A percentile compares a stretch with the other conserved stretches of the same genome.
Evolutionary conservation across 2,888 invertebrate genomes (phyloP).

Genomic region (Poecilus cupreus): DNA sequence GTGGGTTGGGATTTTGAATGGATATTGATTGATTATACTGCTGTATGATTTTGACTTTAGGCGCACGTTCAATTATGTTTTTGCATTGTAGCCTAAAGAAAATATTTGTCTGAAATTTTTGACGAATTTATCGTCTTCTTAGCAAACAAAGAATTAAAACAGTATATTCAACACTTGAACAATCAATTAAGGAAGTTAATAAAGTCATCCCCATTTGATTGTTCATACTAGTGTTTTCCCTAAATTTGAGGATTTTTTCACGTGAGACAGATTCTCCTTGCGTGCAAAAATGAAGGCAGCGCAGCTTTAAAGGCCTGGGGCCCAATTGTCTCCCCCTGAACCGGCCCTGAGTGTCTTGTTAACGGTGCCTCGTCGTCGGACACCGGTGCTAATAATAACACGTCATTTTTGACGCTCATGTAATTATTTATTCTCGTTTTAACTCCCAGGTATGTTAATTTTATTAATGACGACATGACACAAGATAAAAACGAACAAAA

Average conservation of each 20-base stretch:
- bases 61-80: slow-evolving; percentile 33
- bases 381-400: slow-evolving; percentile 56
- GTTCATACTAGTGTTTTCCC: too few relatives aligned
- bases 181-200: too few relatives aligned
- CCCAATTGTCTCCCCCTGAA: not conserved
- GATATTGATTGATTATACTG: slow-evolving; percentile 35
- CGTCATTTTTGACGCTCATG: slow-evolving; percentile 57
- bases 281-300: slow-evolving; percentile 3
- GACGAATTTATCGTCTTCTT: not conserved
- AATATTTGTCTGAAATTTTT: not conserved
- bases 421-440: slow-evolving; percentile 58
- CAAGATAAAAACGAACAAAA: slow-evolving; percentile 24
- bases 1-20: not conserved
- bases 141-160: not conserved
- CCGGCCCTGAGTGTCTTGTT: slow-evolving; percentile 33
- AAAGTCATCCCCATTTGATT: too few relatives aligned
- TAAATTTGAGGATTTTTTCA: not conserved
- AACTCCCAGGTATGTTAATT: slow-evolving; percentile 56
- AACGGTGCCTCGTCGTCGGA: slow-evolving; percentile 32
- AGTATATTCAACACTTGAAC: not conserved
- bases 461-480: slow-evolving; percentile 57
- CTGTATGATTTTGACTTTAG: slow-evolving; percentile 20
- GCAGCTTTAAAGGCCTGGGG: not conserved
- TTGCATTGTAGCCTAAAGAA: not conserved
- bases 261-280: not conserved